Evolutionary conservation across 2,888 invertebrate species (phyloP).

Genomic region (Nomada lathburiana): DNA sequence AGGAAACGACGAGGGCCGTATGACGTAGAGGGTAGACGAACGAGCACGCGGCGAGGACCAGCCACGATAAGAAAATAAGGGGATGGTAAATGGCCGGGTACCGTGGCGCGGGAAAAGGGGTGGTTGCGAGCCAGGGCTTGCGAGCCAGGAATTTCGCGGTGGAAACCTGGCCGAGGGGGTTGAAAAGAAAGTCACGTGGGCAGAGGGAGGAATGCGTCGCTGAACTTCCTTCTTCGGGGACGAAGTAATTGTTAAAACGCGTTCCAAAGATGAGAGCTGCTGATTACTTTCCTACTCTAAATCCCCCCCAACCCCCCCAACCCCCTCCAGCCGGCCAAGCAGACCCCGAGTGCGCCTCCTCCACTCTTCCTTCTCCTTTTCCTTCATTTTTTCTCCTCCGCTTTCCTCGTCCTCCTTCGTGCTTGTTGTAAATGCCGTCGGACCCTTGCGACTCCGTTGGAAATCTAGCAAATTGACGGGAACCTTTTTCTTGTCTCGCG

Average conservation of each 20-base stretch:
- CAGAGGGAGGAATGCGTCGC: conserved; percentile 58
- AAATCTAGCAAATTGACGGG: conserved; percentile 56
- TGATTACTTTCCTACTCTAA: conserved; percentile 66
- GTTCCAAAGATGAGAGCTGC: conserved; percentile 64
- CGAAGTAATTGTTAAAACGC: conserved; percentile 74
- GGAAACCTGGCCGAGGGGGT: conserved; percentile 57
- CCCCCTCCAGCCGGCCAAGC: background rate
- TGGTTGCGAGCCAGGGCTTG: conserved; percentile 59
- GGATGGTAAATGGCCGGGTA: conserved; percentile 52
- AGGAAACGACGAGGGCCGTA: conserved; percentile 58
- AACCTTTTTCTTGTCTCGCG: conserved; percentile 38
- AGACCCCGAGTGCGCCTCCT: conserved; percentile 1
- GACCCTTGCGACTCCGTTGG: conserved; percentile 39
- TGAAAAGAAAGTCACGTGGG: conserved; percentile 60
- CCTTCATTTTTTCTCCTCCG: background rate
- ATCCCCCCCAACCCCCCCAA: background rate
- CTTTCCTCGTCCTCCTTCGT: background rate
- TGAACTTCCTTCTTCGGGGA: conserved; percentile 55
- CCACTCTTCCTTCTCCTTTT: background rate
- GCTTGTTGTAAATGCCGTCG: conserved; percentile 26
- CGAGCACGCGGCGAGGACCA: conserved; percentile 47
- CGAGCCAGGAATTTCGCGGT: conserved; percentile 73
- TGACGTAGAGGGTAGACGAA: conserved; percentile 49
- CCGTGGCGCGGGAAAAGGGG: conserved; percentile 51
- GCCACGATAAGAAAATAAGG: conserved; percentile 68